Percentiles rank a stretch among this genome's conserved stretches.
phyloP scores from a whole-genome alignment of 2,113 vertebrate species.

The Phyllostomus hastatus region DNA sequence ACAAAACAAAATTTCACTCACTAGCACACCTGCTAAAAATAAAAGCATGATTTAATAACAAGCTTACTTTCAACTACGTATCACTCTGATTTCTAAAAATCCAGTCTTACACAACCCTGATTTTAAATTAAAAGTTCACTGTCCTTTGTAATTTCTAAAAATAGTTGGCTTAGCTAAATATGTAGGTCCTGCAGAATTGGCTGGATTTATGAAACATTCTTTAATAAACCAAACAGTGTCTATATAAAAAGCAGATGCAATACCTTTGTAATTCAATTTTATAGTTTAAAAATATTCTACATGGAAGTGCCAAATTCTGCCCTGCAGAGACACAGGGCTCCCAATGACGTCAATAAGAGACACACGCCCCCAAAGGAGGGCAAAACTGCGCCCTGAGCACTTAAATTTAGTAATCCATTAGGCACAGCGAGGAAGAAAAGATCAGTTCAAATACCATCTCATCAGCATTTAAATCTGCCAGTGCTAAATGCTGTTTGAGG shows the following conservation, averaged over 20 bases:
- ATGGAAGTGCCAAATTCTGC: constrained; percentile 70
- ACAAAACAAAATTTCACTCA: constrained; percentile 18
- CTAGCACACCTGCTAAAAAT: constrained; percentile 49
- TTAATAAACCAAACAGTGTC: constrained; percentile 76
- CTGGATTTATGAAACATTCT: constrained; percentile 73
- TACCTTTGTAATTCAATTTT: constrained; percentile 77
- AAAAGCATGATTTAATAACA: constrained; percentile 53
- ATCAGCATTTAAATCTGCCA: constrained; percentile 48
- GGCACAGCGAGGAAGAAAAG: constrained; percentile 36
- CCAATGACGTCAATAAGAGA: constrained; percentile 71
- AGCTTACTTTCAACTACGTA: constrained; percentile 23
- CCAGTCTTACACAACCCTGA: constrained; percentile 28
- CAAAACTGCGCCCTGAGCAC: constrained; percentile 62
- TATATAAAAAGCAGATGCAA: constrained; percentile 78
- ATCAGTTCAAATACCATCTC: constrained; percentile 59
- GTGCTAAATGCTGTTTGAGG: not conserved
- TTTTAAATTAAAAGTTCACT: constrained; percentile 66
- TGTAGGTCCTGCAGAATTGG: constrained; percentile 64
- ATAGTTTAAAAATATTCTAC: constrained; percentile 76
- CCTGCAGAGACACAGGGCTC: constrained; percentile 71
- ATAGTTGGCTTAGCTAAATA: constrained; percentile 67
- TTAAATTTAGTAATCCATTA: constrained; percentile 78
- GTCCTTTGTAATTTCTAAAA: constrained; percentile 72
- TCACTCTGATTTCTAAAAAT: constrained; percentile 58
- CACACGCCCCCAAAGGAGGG: constrained; percentile 53